These are phyloP conservation scores for Arothron firmamentum DNA, from an alignment of 2,113 vertebrate genomes.

Conservation along the genomic window DNA sequence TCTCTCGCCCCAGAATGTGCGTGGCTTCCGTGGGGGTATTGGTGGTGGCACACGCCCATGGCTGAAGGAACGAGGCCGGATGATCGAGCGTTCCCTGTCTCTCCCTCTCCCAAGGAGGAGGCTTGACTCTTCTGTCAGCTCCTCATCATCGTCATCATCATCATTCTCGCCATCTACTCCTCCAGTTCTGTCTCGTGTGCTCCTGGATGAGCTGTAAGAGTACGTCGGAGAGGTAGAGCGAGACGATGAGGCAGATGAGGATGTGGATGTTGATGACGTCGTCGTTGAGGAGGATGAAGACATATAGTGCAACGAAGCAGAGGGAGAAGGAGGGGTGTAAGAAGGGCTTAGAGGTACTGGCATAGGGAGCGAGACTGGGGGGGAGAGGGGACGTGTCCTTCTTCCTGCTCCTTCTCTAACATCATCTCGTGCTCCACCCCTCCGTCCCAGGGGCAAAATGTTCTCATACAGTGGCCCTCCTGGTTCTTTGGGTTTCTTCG, in stretches of 20 bases:
- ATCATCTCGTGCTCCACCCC: conserved; percentile 77
- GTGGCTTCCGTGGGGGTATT: conserved; percentile 78
- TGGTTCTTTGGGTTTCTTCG: conserved; percentile 76
- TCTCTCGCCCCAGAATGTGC: conserved; percentile 68
- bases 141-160: conserved; percentile 75
- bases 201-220: conserved; percentile 75
- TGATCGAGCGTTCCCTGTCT: conserved; percentile 68
- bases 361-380: conserved; percentile 78
- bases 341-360: conserved; percentile 77
- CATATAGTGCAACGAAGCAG: conserved; percentile 75
- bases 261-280: conserved; percentile 71
- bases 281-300: conserved; percentile 71
- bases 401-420: conserved; percentile 70
- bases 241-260: conserved; percentile 73
- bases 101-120: conserved; percentile 74
- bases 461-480: conserved; percentile 76
- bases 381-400: conserved; percentile 74
- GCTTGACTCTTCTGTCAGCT: conserved; percentile 78
- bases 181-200: conserved; percentile 68
- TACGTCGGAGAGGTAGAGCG: conserved; percentile 76
- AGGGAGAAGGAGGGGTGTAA: conserved; percentile 75
- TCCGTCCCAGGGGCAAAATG: conserved; percentile 75
- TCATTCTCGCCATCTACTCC: conserved; percentile 72
- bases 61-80: conserved; percentile 74
- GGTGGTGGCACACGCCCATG: conserved; percentile 76